These are phyloP conservation scores for Phorcus lineatus DNA, from an alignment of 2,888 invertebrate genomes.

Conservation along the genomic window DNA sequence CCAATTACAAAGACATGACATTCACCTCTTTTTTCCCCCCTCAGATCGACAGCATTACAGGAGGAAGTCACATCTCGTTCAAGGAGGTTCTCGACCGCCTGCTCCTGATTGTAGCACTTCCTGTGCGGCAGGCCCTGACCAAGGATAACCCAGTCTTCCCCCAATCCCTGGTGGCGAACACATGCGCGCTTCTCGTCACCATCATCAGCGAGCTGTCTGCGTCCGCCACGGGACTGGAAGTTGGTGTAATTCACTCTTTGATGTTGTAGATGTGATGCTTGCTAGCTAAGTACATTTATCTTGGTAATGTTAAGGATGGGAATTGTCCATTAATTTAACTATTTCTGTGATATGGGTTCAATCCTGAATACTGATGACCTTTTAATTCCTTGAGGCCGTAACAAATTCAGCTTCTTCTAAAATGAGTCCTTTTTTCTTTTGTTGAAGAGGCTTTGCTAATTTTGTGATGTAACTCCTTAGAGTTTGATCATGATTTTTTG, in stretches of 20 bases:
- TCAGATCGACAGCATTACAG: slow-evolving; percentile 49
- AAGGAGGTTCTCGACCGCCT: slow-evolving; percentile 89
- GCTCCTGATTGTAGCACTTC: slow-evolving; percentile 87
- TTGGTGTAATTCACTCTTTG: slow-evolving; percentile 71
- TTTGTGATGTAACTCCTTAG: too few relatives aligned
- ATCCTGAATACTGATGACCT: too few relatives aligned
- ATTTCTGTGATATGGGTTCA: too few relatives aligned
- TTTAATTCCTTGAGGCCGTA: too few relatives aligned
- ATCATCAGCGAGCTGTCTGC: slow-evolving; percentile 91
- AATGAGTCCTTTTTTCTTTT: too few relatives aligned
- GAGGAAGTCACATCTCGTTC: slow-evolving; percentile 80
- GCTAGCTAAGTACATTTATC: too few relatives aligned
- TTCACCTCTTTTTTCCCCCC: background rate
- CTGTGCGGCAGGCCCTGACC: slow-evolving; percentile 81
- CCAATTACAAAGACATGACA: too few relatives aligned
- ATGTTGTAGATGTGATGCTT: background rate
- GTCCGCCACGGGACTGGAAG: slow-evolving; percentile 84
- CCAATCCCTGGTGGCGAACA: slow-evolving; percentile 76
- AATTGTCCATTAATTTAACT: too few relatives aligned
- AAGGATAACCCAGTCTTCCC: slow-evolving; percentile 77
- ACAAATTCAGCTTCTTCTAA: too few relatives aligned
- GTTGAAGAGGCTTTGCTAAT: too few relatives aligned
- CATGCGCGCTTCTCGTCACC: slow-evolving; percentile 81
- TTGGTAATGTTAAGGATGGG: too few relatives aligned
- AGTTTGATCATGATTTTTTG: too few relatives aligned